Percentiles rank a stretch among this genome's conserved stretches.
These are phyloP conservation scores for Hapalemur alaotrensis DNA, from an alignment of 2,797 vertebrate genomes.

Conservation along the genomic window DNA sequence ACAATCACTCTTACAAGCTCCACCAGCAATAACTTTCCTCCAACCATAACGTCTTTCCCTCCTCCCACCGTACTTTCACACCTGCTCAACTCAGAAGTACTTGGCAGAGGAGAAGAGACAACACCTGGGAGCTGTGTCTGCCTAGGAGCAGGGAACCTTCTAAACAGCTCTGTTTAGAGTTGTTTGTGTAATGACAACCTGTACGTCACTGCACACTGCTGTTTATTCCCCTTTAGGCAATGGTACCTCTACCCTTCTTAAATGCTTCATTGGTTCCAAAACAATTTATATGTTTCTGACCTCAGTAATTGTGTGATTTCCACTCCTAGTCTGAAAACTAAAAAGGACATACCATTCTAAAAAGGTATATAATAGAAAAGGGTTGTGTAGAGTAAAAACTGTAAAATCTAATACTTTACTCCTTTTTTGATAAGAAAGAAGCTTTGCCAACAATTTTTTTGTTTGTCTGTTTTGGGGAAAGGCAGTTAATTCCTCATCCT, in stretches of 20 bases:
- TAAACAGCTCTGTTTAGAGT: slow-evolving; percentile 25
- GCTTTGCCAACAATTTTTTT: neutral
- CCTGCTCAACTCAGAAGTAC: neutral
- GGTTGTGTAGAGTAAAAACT: neutral
- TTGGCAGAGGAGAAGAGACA: neutral
- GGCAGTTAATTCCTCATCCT: neutral
- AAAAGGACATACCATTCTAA: slow-evolving; percentile 28
- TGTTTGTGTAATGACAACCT: slow-evolving; percentile 42
- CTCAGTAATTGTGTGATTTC: slow-evolving; percentile 57
- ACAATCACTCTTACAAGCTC: neutral
- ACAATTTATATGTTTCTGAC: slow-evolving; percentile 10
- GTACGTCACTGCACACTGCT: neutral
- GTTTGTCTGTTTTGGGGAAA: neutral
- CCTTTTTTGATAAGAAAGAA: slow-evolving; percentile 11
- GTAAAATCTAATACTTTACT: slow-evolving; percentile 23
- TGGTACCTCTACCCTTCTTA: neutral
- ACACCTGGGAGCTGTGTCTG: neutral
- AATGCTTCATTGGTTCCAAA: slow-evolving; percentile 29
- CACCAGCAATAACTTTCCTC: neutral
- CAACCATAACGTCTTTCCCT: neutral
- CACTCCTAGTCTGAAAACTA: neutral
- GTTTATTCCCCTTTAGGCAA: slow-evolving; percentile 25
- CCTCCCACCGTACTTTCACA: neutral
- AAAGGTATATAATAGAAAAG: neutral
- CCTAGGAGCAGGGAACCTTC: neutral